Percentiles rank a stretch among this genome's conserved stretches.
Conservation (phyloP, 1,140 invertebrate genomes). For the Dolichoris vasculosae region DNA sequence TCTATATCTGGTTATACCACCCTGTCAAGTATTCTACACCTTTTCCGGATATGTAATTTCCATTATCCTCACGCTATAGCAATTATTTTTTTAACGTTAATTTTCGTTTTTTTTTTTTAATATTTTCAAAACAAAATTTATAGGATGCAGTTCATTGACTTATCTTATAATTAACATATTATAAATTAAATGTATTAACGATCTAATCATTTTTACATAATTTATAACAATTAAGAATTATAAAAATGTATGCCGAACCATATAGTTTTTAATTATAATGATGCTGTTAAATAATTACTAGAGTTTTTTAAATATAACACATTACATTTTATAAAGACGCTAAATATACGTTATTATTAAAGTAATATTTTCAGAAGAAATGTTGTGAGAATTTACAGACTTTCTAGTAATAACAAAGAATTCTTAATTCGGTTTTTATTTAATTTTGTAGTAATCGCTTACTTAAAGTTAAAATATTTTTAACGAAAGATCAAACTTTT, state of each 20-base stretch:
- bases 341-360: not conserved
- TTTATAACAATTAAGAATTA: not conserved
- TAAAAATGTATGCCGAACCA: not conserved
- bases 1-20: constrained; percentile 3
- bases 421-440: not conserved
- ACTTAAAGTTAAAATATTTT: not conserved
- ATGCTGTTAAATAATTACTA: not conserved
- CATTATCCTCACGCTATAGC: not conserved
- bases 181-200: not conserved
- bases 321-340: not conserved
- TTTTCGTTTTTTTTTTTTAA: not conserved
- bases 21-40: constrained; percentile 1
- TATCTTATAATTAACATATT: not conserved
- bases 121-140: not conserved
- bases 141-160: too few species aligned
- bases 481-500: not conserved
- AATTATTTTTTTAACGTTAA: constrained; percentile 8
- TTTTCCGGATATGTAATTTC: constrained; percentile 21
- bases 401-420: not conserved
- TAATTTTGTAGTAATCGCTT: not conserved
- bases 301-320: not conserved
- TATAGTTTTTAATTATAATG: not conserved
- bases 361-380: not conserved
- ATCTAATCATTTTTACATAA: not conserved
- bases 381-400: not conserved